Conservation (phyloP, 2,797 vertebrate species). For the Gila robusta region DNA sequence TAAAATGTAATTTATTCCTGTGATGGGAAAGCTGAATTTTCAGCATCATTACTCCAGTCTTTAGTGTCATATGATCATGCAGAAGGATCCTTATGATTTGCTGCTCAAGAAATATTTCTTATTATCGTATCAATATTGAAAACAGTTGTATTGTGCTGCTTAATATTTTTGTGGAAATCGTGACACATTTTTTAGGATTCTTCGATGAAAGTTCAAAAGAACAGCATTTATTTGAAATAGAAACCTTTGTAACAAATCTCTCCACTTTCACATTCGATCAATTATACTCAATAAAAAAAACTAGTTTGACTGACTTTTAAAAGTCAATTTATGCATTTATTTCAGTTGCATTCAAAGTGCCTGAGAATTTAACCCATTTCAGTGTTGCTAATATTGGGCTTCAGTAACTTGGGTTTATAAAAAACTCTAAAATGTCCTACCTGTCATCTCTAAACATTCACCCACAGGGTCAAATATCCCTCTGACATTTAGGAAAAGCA, state of each 20-base stretch:
- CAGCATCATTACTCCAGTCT: neutral
- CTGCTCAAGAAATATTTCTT: neutral
- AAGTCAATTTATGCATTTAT: neutral
- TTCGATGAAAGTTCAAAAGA: too few species aligned
- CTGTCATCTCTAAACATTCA: conserved; percentile 20
- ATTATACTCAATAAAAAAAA: neutral
- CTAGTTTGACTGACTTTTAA: neutral
- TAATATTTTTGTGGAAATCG: neutral
- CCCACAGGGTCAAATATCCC: neutral
- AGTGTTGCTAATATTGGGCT: neutral
- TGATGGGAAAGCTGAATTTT: neutral
- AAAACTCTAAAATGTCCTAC: neutral
- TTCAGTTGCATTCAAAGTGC: neutral
- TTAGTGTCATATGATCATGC: neutral
- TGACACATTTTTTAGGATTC: neutral
- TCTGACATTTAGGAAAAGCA: conserved; percentile 1
- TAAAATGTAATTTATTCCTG: neutral
- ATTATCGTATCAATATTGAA: neutral
- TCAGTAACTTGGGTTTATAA: neutral
- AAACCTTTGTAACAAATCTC: neutral
- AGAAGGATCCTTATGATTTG: neutral
- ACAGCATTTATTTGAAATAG: neutral
- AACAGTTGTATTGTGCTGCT: neutral
- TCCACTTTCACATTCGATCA: neutral
- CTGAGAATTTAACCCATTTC: too few species aligned